Conservation (phyloP, 2,888 invertebrate species). For the Cantharis rufa region DNA sequence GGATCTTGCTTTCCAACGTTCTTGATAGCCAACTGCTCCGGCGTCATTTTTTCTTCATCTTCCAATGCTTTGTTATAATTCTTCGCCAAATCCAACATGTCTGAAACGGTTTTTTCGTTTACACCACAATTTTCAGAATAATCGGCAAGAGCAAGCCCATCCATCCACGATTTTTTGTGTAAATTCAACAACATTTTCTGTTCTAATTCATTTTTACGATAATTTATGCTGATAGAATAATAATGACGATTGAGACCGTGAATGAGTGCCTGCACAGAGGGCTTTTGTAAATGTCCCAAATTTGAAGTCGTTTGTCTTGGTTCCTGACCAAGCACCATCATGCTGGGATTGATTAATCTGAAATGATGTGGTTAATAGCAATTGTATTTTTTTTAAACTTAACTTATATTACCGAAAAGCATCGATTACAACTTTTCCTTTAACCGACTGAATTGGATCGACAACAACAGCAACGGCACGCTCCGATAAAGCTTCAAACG, state of each 20-base stretch:
- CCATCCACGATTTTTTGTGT: slow-evolving; percentile 99
- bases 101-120: slow-evolving; percentile 92
- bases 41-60: slow-evolving; percentile 99
- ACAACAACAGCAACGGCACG: slow-evolving; percentile 99
- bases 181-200: slow-evolving; percentile 99
- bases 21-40: slow-evolving; percentile 98
- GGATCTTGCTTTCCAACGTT: slow-evolving; percentile 99
- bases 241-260: slow-evolving; percentile 99
- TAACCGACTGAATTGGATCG: slow-evolving; percentile 99
- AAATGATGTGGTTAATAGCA: slow-evolving; percentile 15
- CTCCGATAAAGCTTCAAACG: slow-evolving; percentile 97
- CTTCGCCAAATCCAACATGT: slow-evolving; percentile 96
- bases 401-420: slow-evolving; percentile 71
- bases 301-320: slow-evolving; percentile 99
- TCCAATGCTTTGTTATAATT: slow-evolving; percentile 91
- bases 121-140: slow-evolving; percentile 91
- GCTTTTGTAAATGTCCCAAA: slow-evolving; percentile 97
- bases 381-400: neutral
- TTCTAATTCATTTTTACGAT: slow-evolving; percentile 97
- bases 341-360: slow-evolving; percentile 97
- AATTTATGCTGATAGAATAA: slow-evolving; percentile 99
- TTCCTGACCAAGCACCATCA: slow-evolving; percentile 98
- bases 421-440: slow-evolving; percentile 99
- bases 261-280: slow-evolving; percentile 98
- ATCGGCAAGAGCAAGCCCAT: slow-evolving; percentile 87